Conservation (phyloP, 2,113 vertebrate species). For the Ornithorhynchus anatinus region DNA sequence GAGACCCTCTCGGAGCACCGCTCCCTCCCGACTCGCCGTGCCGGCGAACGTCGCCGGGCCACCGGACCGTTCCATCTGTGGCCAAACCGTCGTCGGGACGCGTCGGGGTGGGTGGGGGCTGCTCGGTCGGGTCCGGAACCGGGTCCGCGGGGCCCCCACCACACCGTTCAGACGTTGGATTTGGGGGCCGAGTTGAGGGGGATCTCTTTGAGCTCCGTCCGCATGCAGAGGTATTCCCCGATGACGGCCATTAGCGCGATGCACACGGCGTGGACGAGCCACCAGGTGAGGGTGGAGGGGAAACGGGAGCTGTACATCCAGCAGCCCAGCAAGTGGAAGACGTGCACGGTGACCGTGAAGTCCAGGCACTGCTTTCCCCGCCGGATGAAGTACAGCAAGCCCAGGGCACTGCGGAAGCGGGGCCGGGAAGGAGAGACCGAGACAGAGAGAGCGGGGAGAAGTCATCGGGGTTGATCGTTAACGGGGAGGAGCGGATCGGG, state of each 20-base stretch:
- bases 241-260: slow-evolving; percentile 96
- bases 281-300: slow-evolving; percentile 90
- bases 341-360: slow-evolving; percentile 96
- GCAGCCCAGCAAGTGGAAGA: slow-evolving; percentile 96
- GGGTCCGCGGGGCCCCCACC: too few species aligned
- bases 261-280: slow-evolving; percentile 94
- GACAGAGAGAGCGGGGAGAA: slow-evolving; percentile 29
- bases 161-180: slow-evolving; percentile 90
- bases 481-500: background rate
- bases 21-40: slow-evolving; percentile 11
- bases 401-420: slow-evolving; percentile 78
- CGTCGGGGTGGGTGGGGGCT: too few species aligned
- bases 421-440: background rate
- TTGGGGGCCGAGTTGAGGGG: slow-evolving; percentile 93
- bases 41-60: slow-evolving; percentile 39
- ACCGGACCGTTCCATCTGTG: slow-evolving; percentile 20
- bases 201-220: slow-evolving; percentile 95
- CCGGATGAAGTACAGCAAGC: slow-evolving; percentile 95
- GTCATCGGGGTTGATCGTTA: slow-evolving; percentile 2
- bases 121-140: too few species aligned
- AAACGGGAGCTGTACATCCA: slow-evolving; percentile 94
- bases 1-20: background rate
- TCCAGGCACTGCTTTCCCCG: slow-evolving; percentile 98
- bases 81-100: slow-evolving; percentile 18
- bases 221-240: slow-evolving; percentile 98